Evolutionary conservation across 2,113 vertebrate species (phyloP).

Genomic region (Xiphorhynchus elegans): DNA sequence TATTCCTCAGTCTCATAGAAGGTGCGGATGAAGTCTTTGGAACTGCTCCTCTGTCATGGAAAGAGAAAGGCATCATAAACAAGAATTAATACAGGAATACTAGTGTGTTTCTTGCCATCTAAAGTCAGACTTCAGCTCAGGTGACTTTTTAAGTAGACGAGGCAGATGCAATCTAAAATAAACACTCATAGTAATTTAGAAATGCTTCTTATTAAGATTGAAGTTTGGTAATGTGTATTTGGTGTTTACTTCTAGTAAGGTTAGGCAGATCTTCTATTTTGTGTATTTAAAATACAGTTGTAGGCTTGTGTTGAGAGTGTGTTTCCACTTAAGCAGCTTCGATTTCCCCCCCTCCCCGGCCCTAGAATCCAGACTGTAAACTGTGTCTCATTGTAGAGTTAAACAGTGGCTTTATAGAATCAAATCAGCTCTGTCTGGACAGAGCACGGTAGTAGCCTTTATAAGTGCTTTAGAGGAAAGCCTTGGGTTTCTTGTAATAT

Average conservation of each 20-base stretch:
- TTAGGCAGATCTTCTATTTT: not conserved
- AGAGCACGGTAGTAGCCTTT: not conserved
- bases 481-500: not conserved
- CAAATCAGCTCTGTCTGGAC: not conserved
- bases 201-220: not conserved
- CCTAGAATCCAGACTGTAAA: not conserved
- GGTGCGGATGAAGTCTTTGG: not conserved
- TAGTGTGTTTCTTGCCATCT: not conserved
- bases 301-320: not conserved
- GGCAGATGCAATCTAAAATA: not conserved
- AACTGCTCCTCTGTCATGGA: not conserved
- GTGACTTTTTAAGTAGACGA: not conserved
- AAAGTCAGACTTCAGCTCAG: not conserved
- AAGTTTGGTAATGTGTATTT: not conserved
- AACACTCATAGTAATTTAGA: not conserved
- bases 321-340: not conserved
- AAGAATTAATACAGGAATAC: not conserved
- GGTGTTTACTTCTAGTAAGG: not conserved
- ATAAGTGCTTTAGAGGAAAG: not conserved
- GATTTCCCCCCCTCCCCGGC: too few species aligned
- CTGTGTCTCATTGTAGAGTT: not conserved
- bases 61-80: not conserved
- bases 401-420: not conserved
- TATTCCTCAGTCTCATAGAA: not conserved
- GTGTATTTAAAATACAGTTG: not conserved